Evolutionary conservation across 2,113 vertebrate species (phyloP), one percentile per base, ranked within the genome.

Genomic region (Odobenus rosmarus): DNA sequence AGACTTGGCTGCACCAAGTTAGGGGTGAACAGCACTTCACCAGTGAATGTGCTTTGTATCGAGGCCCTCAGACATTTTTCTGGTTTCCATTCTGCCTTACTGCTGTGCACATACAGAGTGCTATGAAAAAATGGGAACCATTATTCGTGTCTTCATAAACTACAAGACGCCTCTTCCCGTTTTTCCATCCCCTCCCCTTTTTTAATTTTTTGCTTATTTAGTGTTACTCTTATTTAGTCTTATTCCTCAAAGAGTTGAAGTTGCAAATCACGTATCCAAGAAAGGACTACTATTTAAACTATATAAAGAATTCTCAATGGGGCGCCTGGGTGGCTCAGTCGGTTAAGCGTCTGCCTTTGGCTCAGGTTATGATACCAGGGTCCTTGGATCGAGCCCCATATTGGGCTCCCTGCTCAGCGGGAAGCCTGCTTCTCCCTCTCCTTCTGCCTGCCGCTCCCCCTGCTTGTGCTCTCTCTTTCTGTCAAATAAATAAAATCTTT

Each of bases 261-360:
- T 81, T 51, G 26, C 15, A 85, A 81, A 57, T 46, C 8, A 80
- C 39, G 19, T 31, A 74, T 79, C 36, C 36, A 53, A 84, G 31
- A 95, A 69, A 57, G 76, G 7, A 82, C 26, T 33, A 36, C 16
- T 71, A 62, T 93, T 53, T 55, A 42, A 33, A 81, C 49, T 94
- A 74, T 10, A n/a, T 77, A 72, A 97, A 74, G 87, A 87, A 92
- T 14, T 87, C 79, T 96, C n/a, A 77, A 82, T 39, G 39, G 39
- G 39, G 39, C 39, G 39, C 39, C 39, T 39, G 39, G 39, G 39
- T 39, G 39, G 39, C 39, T 39, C 39, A 39, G 39, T 39, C 39
- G 39, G 39, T 39, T 39, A 39, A 39, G 39, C 39, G 3, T 39
- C 39, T 39, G 39, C 39, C 39, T 39, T 39, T 4, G 39, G 39